A percentile compares a stretch with the other conserved stretches of the same genome.
Evolutionary conservation across 2,113 vertebrate species (phyloP).

Genomic region (Dermatemys mawii): DNA sequence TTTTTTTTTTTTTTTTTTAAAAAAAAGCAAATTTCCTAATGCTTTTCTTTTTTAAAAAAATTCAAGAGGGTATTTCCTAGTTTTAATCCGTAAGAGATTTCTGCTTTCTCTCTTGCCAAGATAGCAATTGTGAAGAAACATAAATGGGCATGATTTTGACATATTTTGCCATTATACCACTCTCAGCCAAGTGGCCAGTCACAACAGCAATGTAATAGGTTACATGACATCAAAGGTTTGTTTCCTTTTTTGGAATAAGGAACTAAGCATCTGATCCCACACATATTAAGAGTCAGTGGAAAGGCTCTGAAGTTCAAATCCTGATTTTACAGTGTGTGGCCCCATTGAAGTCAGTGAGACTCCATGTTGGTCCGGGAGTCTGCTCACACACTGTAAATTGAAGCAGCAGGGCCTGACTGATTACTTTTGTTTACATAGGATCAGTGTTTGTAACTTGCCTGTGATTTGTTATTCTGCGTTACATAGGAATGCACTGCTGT

Average conservation of each 20-base stretch:
- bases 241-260: slow-evolving; percentile 3
- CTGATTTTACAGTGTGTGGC: background rate
- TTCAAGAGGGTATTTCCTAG: background rate
- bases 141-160: background rate
- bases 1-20: too few relatives aligned
- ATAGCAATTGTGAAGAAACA: background rate
- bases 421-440: background rate
- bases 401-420: background rate
- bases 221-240: background rate
- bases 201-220: background rate
- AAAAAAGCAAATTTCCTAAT: background rate
- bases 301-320: background rate
- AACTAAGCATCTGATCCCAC: background rate
- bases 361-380: background rate
- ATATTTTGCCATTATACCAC: background rate
- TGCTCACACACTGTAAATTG: background rate
- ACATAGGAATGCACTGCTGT: too few relatives aligned
- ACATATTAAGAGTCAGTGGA: background rate
- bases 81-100: background rate
- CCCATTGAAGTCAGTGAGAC: background rate
- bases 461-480: too few relatives aligned
- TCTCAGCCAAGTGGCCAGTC: background rate
- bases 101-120: background rate
- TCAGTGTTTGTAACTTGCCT: background rate
- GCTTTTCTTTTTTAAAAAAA: background rate